Conservation (phyloP, 2,113 vertebrate genomes). For the Arothron firmamentum region DNA sequence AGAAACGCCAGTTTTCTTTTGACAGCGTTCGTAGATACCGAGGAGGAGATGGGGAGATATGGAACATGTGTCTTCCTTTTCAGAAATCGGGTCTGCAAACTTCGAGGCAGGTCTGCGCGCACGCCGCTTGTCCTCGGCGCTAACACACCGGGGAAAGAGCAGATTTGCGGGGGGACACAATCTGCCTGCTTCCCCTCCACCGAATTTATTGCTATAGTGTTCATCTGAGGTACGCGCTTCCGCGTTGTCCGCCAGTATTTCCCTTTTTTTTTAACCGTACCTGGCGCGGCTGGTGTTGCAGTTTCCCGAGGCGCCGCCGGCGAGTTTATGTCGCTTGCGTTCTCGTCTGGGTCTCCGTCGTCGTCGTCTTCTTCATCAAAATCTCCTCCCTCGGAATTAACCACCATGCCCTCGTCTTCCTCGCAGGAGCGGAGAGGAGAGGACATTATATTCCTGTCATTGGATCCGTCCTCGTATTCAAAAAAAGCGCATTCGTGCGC, state of each 20-base stretch:
- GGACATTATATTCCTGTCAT: constrained; percentile 85
- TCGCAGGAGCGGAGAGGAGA: constrained; percentile 86
- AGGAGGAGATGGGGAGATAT: neutral
- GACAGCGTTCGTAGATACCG: too few species aligned
- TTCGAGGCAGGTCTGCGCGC: neutral
- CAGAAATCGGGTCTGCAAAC: neutral
- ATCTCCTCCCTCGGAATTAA: constrained; percentile 88
- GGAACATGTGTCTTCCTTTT: neutral
- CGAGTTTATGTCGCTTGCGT: constrained; percentile 83
- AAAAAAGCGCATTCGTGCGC: constrained; percentile 64
- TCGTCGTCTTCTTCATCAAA: constrained; percentile 87
- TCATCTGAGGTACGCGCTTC: constrained; percentile 54
- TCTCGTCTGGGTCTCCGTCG: constrained; percentile 80
- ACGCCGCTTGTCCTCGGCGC: neutral
- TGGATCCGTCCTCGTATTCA: constrained; percentile 72
- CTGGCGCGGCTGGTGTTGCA: constrained; percentile 76
- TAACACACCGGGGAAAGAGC: neutral
- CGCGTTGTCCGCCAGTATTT: constrained; percentile 62
- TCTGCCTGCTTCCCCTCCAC: constrained; percentile 12
- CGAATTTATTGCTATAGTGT: too few species aligned
- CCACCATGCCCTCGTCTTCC: constrained; percentile 88
- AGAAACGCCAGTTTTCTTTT: neutral
- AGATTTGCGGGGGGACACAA: constrained; percentile 1
- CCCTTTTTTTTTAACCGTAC: constrained; percentile 60
- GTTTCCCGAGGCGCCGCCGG: constrained; percentile 77